Base-by-base conservation (phyloP, 2,888 invertebrate species). In the Callinectes sapidus region DNA sequence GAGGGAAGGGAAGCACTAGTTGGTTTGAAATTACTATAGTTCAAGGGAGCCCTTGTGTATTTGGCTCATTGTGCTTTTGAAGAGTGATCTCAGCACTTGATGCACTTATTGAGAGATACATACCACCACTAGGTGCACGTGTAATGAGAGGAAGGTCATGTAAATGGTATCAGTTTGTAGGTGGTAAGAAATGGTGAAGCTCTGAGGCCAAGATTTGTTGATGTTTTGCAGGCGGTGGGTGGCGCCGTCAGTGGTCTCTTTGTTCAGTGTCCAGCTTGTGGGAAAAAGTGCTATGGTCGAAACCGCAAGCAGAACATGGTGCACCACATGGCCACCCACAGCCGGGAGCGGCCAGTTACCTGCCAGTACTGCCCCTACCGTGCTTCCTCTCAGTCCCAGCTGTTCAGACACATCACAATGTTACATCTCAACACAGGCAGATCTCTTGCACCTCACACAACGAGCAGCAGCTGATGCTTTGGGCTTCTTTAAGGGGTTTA, bases 321-420 rank as follows among this genome's bases (percentile, higher is more conserved):
- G 39, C 94, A 93, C 66, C 94, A 94, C 92, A 94, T 94, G 94
- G 93, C 92, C 90, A 94, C 94, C 66, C 94, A 94, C 90, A 94
- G 91, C 93, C 90, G 93, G 85, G 92, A 94, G 54, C 91, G 94
- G 16, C 92, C 91, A 28, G 89, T 92, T 66, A 90, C 90, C 85
- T 94, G 94, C 92, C 92, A 91, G 16, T 90, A 93, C 77, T 94
- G 94, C 88, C 94, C 94, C 81, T 93, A 94, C 92, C 90, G 94
- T 55, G 93, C 93, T 39, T 90, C 92, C 32, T 92, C 91, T 48
- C 89, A 92, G 48, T 92, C 94, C 85, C 94, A 94, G 91, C 91
- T 94, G 42, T 91, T 90, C 61, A 91, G 94, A 90, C 94, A 94
- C 87, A 92, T 92, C 81, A 92, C 94, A 35, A 93, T 92, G 91